Evolutionary conservation across 2,113 vertebrate species (phyloP).

Genomic region (Coregonus clupeaformis): DNA sequence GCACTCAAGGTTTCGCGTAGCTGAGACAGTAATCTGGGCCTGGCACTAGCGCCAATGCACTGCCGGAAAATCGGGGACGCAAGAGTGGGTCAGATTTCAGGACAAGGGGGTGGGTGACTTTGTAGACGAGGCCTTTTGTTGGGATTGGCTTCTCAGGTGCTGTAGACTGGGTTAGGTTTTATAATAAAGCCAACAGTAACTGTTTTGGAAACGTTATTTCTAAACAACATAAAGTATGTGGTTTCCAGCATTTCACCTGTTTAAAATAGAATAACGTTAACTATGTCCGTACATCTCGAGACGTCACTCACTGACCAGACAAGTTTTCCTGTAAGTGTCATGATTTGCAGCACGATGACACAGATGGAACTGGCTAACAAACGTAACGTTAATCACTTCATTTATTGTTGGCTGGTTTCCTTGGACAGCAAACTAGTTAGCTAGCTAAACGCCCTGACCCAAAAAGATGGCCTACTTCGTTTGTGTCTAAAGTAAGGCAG

Average conservation of each 20-base stretch:
- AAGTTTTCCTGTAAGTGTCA: neutral
- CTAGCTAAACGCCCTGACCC: neutral
- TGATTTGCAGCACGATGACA: neutral
- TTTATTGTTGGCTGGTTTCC: neutral
- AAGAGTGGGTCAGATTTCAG: constrained; percentile 62
- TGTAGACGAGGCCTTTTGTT: constrained; percentile 33
- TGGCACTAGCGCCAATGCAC: constrained; percentile 2
- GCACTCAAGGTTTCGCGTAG: constrained; percentile 11
- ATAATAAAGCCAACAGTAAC: neutral
- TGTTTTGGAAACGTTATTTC: neutral
- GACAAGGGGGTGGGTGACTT: constrained; percentile 45
- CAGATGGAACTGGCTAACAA: neutral
- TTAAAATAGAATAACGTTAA: neutral
- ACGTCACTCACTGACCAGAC: neutral
- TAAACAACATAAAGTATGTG: neutral
- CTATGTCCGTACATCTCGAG: too few species aligned
- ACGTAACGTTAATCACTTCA: neutral
- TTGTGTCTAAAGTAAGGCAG: neutral
- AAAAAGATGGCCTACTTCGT: neutral
- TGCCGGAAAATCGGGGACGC: constrained; percentile 42
- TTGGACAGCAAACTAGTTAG: neutral
- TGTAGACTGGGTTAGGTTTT: too few species aligned
- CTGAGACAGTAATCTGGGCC: constrained; percentile 53
- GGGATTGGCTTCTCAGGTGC: constrained; percentile 8
- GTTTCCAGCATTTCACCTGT: neutral